Conservation (phyloP, 64 coral and sea anemone species). For the Porites lutea region DNA sequence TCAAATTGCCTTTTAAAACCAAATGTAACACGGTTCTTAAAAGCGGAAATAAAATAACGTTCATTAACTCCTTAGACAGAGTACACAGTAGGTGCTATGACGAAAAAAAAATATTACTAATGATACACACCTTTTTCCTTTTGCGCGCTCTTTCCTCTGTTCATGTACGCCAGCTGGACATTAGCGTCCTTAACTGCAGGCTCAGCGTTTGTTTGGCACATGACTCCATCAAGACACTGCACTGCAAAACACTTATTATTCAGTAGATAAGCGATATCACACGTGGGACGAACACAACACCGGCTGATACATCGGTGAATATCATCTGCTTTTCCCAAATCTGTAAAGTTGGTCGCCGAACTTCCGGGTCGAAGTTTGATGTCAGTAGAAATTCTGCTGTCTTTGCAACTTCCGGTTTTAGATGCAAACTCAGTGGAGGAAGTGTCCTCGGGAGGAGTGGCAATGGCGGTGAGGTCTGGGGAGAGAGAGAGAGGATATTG, state of each 20-base stretch:
- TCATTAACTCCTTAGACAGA: background rate
- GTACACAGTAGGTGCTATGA: background rate
- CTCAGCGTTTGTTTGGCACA: conserved; percentile 81
- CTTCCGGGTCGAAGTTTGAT: conserved; percentile 60
- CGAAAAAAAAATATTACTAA: too few relatives aligned
- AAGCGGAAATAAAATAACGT: too few relatives aligned
- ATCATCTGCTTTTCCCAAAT: conserved; percentile 70
- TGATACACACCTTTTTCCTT: conserved; percentile 82
- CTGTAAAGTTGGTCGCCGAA: conserved; percentile 68
- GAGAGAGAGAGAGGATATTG: background rate
- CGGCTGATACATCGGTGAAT: conserved; percentile 74
- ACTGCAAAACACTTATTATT: conserved; percentile 92
- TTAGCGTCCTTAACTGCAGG: conserved; percentile 70
- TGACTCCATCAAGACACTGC: conserved; percentile 90
- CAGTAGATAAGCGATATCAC: conserved; percentile 95
- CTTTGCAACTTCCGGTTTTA: conserved; percentile 36
- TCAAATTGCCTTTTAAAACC: too few relatives aligned
- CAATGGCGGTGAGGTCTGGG: conserved; percentile 1
- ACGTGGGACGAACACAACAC: conserved; percentile 82
- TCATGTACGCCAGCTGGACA: conserved; percentile 92
- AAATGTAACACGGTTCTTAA: too few relatives aligned
- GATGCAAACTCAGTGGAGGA: conserved; percentile 11
- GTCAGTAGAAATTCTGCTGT: conserved; percentile 71
- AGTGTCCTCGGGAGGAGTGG: conserved; percentile 20
- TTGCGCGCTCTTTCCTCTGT: conserved; percentile 53